A percentile compares a stretch with the other conserved stretches of the same genome.
phyloP scores from a whole-genome alignment of 2,113 vertebrate species.

The Paratilapia polleni region DNA sequence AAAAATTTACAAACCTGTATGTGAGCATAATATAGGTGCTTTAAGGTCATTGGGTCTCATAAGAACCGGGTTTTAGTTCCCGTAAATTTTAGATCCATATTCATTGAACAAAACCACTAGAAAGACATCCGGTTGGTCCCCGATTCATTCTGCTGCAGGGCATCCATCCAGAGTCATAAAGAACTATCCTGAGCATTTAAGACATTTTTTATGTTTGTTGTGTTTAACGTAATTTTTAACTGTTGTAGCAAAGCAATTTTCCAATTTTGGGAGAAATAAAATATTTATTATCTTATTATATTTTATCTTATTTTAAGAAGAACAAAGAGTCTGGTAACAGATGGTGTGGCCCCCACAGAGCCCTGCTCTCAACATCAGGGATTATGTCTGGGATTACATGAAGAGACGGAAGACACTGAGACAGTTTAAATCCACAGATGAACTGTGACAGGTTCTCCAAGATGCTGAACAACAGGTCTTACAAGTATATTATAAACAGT shows the following conservation, averaged over 20 bases:
- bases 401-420: neutral
- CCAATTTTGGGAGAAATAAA: neutral
- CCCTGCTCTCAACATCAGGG: neutral
- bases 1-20: neutral
- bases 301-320: neutral
- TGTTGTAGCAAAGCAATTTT: neutral
- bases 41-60: accelerated
- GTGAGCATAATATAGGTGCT: neutral
- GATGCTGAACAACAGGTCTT: neutral
- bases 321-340: neutral
- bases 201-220: neutral
- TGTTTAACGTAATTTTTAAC: neutral
- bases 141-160: neutral
- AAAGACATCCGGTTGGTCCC: neutral
- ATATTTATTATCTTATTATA: neutral
- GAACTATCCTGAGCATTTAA: neutral
- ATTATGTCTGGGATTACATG: neutral
- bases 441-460: neutral
- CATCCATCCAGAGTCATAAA: neutral
- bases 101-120: neutral
- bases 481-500: neutral
- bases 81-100: neutral
- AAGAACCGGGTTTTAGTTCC: neutral
- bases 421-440: neutral
- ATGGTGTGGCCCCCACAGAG: neutral